A percentile compares a stretch with the other conserved stretches of the same genome.
phyloP scores from a whole-genome alignment of 2,797 vertebrate genomes.

The Bovichtus variegatus region DNA sequence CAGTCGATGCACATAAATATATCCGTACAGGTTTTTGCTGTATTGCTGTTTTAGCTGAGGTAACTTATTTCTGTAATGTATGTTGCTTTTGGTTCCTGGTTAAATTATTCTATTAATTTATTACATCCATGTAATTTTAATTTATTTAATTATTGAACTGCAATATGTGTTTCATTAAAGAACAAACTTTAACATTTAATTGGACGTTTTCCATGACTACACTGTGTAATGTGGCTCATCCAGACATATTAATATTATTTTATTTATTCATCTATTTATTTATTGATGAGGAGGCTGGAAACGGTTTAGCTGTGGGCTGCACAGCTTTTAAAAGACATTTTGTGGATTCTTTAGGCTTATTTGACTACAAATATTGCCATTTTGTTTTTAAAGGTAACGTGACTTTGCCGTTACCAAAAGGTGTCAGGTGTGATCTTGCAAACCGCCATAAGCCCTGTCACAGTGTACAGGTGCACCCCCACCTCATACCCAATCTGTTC shows the following conservation, averaged over 20 bases:
- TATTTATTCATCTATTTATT: constrained; percentile 80
- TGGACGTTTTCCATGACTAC: constrained; percentile 81
- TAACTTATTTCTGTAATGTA: constrained; percentile 93
- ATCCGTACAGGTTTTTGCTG: constrained; percentile 97
- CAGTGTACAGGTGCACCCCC: constrained; percentile 41
- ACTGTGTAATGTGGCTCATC: constrained; percentile 57
- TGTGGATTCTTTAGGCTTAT: constrained; percentile 27
- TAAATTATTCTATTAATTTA: constrained; percentile 90
- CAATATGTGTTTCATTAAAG: constrained; percentile 98
- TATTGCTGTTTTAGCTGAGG: constrained; percentile 93
- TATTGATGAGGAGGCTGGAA: constrained; percentile 80
- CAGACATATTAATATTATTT: constrained; percentile 74
- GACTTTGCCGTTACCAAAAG: background rate
- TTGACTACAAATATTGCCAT: constrained; percentile 15
- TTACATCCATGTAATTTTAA: constrained; percentile 92
- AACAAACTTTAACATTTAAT: constrained; percentile 92
- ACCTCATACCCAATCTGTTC: background rate
- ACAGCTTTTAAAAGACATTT: constrained; percentile 51
- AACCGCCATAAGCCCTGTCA: constrained; percentile 18
- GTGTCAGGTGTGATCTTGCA: constrained; percentile 29
- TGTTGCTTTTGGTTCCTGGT: constrained; percentile 87
- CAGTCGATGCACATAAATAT: constrained; percentile 95
- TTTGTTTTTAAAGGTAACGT: background rate
- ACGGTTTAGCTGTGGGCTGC: constrained; percentile 75
- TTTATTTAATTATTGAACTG: constrained; percentile 95